A percentile compares a stretch with the other conserved stretches of the same genome.
Evolutionary conservation across 2,888 invertebrate genomes (phyloP).

Genomic region (Nomada fucata): DNA sequence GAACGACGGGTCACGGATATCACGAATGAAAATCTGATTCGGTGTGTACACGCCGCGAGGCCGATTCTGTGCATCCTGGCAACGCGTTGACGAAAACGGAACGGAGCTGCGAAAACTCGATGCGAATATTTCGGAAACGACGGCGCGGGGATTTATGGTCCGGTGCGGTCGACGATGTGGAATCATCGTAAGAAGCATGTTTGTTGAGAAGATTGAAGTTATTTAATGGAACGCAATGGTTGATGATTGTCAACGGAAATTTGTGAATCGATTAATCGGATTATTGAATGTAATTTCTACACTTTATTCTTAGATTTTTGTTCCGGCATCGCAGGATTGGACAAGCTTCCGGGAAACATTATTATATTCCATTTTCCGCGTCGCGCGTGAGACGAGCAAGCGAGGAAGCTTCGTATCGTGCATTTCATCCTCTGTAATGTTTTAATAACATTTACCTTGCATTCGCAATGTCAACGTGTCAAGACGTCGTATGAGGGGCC

Average conservation of each 20-base stretch:
- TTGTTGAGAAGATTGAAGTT: too few relatives aligned
- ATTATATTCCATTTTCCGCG: constrained; percentile 3
- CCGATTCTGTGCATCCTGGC: not conserved
- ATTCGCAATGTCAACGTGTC: constrained; percentile 14
- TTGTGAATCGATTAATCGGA: too few relatives aligned
- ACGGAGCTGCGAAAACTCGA: too few relatives aligned
- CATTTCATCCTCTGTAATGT: constrained; percentile 8
- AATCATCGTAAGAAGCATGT: too few relatives aligned
- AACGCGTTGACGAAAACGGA: too few relatives aligned
- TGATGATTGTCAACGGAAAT: too few relatives aligned
- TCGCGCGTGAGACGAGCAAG: not conserved
- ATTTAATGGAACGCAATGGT: too few relatives aligned
- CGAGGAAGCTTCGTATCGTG: not conserved
- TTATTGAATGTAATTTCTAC: too few relatives aligned
- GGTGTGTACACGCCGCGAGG: constrained; percentile 20
- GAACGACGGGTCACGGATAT: constrained; percentile 76
- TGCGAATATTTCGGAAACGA: too few relatives aligned
- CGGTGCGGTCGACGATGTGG: too few relatives aligned
- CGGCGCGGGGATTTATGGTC: too few relatives aligned
- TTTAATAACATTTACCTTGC: constrained; percentile 13
- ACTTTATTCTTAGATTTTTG: not conserved
- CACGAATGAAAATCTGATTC: constrained; percentile 65
- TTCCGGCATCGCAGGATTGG: not conserved
- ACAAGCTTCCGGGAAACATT: not conserved
- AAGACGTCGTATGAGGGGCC: not conserved